Evolutionary conservation across 2,888 invertebrate genomes (phyloP).

Genomic region (Agrotis ipsilon): DNA sequence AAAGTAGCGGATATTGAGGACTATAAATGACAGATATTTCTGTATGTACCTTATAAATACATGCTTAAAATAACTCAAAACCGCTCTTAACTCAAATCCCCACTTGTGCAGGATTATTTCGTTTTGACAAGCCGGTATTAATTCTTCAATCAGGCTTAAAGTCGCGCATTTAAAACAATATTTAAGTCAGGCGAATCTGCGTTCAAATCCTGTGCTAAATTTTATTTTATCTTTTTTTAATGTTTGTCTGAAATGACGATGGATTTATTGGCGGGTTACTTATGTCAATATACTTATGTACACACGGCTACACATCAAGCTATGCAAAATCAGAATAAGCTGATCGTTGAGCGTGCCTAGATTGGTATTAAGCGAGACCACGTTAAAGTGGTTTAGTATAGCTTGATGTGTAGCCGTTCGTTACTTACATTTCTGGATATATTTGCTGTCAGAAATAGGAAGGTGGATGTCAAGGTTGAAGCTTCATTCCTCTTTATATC

Average conservation of each 20-base stretch:
- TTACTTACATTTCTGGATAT: too few relatives aligned
- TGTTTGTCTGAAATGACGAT: constrained; percentile 1
- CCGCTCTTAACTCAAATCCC: constrained; percentile 34
- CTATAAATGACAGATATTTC: background rate
- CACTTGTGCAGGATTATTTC: constrained; percentile 71
- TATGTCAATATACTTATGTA: too few relatives aligned
- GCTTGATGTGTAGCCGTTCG: too few relatives aligned
- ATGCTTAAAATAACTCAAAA: constrained; percentile 15
- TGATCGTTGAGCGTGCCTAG: too few relatives aligned
- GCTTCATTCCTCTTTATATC: too few relatives aligned
- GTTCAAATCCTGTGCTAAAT: constrained; percentile 16
- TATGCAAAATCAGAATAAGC: too few relatives aligned
- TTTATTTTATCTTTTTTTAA: constrained; percentile 21
- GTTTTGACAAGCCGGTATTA: constrained; percentile 80
- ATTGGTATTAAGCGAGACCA: too few relatives aligned
- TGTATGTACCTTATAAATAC: background rate
- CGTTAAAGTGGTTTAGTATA: too few relatives aligned
- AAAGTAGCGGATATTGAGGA: background rate
- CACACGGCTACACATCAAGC: too few relatives aligned
- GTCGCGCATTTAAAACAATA: constrained; percentile 65
- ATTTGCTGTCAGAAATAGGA: too few relatives aligned
- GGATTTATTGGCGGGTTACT: constrained; percentile 16
- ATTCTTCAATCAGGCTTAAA: constrained; percentile 82
- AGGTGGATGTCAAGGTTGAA: too few relatives aligned
- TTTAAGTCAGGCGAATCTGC: constrained; percentile 48